Percentiles rank a stretch among this genome's conserved stretches.
phyloP scores from a whole-genome alignment of 53 echinoderm and acorn worm genomes.

The Stichopus horrens region DNA sequence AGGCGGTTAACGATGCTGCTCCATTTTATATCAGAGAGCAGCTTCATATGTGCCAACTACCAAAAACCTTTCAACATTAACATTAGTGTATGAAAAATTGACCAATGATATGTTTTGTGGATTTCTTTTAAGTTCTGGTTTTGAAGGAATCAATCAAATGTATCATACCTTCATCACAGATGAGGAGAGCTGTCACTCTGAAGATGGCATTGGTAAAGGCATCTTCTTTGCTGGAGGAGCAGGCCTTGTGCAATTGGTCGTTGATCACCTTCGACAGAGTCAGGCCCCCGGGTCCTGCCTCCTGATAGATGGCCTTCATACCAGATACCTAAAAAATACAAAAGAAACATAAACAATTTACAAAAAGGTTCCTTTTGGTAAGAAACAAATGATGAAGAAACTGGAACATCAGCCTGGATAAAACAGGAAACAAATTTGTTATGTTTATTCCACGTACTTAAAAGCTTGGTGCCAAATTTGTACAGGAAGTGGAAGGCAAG shows the following conservation, averaged over 20 bases:
- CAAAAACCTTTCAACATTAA: too few relatives aligned
- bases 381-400: too few relatives aligned
- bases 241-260: slow-evolving; percentile 85
- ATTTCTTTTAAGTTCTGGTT: not conserved
- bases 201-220: slow-evolving; percentile 84
- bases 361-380: too few relatives aligned
- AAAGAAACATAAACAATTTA: not conserved
- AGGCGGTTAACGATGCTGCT: too few relatives aligned
- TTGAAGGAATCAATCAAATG: not conserved
- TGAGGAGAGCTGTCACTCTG: slow-evolving; percentile 88
- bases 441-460: too few relatives aligned
- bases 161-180: slow-evolving; percentile 71
- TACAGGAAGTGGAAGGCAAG: too few relatives aligned
- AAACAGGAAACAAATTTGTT: too few relatives aligned
- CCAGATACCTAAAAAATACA: slow-evolving; percentile 67
- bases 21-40: too few relatives aligned
- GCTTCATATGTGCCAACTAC: too few relatives aligned
- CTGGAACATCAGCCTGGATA: too few relatives aligned
- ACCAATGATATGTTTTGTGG: not conserved
- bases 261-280: slow-evolving; percentile 77
- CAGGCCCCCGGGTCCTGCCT: slow-evolving; percentile 84
- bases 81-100: not conserved
- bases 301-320: slow-evolving; percentile 92
- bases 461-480: too few relatives aligned
- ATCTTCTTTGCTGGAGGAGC: slow-evolving; percentile 66